Base-by-base conservation (phyloP, 2,113 vertebrate genomes). In the Empidonax alnorum region DNA sequence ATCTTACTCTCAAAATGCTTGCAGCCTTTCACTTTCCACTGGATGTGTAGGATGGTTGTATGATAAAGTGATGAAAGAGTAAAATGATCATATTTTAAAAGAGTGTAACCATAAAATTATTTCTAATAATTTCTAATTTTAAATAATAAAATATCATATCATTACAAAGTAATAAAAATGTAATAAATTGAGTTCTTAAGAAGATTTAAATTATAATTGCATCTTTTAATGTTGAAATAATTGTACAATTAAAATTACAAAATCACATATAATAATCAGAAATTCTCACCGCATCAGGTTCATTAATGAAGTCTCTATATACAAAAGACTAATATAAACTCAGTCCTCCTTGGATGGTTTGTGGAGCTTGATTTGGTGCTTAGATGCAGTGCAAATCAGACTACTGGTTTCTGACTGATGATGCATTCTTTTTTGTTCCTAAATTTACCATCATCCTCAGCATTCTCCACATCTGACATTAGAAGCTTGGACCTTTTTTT, bases 121-220 rank as follows among this genome's bases (percentile, higher is more conserved):
- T 97, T 42, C 46, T 94, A 95, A 94, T 91, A 91, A 93, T 86
- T 92, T 81, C 68, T 87, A 89, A 89, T 89, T 93, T 87, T 15
- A 12, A 97, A 97, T 96, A 96, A 97, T 98, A 97, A 98, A 97
- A 91, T 89, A 96, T 71, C 93, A 41, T 93, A 93, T 84, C 50
- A 96, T 98, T 98, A 97, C 52, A 86, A 97, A 97, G 96, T 95
- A 95, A 97, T 98, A 97, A 98, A 97, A 97, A 94, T 66, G 94
- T 93, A 97, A 97, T 97, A 97, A 98, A 91, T 24, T 78, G 85
- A 95, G 69, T 94, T 95, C 96, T 97, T 96, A 93, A 87, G 84
- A 90, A 97, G 95, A 96, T 95, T 98, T 97, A 97, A 97, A 97
- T 94, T 93, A 90, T 95, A 97, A 98, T 86, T 74, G 53, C 79